These are phyloP conservation scores for Chamaetylas fuelleborni DNA, from an alignment of 2,113 vertebrate genomes.

Conservation along the genomic window DNA sequence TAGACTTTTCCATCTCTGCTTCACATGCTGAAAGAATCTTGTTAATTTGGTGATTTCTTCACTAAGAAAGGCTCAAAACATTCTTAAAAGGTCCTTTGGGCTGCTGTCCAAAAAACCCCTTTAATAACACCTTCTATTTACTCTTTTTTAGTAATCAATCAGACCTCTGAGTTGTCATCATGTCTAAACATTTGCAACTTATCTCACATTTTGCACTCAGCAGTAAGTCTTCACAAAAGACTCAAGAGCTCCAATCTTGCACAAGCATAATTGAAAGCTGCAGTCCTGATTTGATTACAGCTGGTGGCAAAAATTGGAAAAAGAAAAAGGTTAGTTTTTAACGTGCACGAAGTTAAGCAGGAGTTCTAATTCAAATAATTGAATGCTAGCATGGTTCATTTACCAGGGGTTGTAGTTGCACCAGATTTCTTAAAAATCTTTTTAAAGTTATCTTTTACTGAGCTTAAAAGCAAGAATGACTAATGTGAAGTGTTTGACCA, in stretches of 20 bases:
- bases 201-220: slow-evolving; percentile 32
- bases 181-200: slow-evolving; percentile 51
- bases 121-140: slow-evolving; percentile 48
- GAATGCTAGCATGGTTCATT: not conserved
- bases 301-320: not conserved
- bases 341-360: not conserved
- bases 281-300: slow-evolving; percentile 1
- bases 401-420: not conserved
- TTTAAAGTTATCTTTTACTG: not conserved
- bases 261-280: slow-evolving; percentile 25
- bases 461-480: slow-evolving; percentile 1
- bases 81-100: slow-evolving; percentile 24
- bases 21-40: not conserved
- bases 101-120: not conserved
- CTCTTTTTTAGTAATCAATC: slow-evolving; percentile 33
- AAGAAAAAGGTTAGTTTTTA: not conserved
- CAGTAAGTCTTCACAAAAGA: slow-evolving; percentile 31
- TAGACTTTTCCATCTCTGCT: not conserved
- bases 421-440: not conserved
- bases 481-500: slow-evolving; percentile 8
- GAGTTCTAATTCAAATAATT: slow-evolving; percentile 10
- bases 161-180: slow-evolving; percentile 7
- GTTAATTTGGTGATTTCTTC: not conserved
- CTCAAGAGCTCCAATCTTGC: slow-evolving; percentile 29
- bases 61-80: slow-evolving; percentile 4